Evolutionary conservation across 2,797 vertebrate species (phyloP).

Genomic region (Epinephelus awoara): DNA sequence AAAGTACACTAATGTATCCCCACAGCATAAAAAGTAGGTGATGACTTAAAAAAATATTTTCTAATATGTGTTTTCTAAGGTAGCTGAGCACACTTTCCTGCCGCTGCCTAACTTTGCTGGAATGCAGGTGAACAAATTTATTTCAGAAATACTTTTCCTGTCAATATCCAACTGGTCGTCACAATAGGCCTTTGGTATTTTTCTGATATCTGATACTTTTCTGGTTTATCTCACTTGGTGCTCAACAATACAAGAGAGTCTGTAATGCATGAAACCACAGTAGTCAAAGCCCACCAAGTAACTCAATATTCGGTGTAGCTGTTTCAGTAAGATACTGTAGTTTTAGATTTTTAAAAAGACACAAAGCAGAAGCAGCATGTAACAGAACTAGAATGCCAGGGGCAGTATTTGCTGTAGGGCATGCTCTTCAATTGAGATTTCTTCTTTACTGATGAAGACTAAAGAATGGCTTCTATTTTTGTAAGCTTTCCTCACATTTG

Average conservation of each 20-base stretch:
- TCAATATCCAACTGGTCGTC: background rate
- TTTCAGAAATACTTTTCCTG: no score
- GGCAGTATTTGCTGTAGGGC: slow-evolving; percentile 28
- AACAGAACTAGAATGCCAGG: slow-evolving; percentile 12
- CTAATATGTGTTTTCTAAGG: background rate
- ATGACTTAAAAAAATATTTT: background rate
- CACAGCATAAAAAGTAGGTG: background rate
- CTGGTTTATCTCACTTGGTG: background rate
- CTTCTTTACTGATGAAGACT: slow-evolving; percentile 14
- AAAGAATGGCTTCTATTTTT: slow-evolving; percentile 18
- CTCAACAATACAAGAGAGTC: background rate
- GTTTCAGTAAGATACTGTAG: slow-evolving; percentile 2
- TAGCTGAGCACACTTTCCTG: background rate
- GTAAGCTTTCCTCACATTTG: background rate
- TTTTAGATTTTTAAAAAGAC: slow-evolving; percentile 5
- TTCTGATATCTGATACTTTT: background rate
- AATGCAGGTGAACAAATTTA: background rate
- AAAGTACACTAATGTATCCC: background rate
- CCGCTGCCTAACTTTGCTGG: background rate
- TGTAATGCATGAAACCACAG: background rate
- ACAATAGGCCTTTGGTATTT: background rate
- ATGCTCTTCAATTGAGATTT: slow-evolving; percentile 33
- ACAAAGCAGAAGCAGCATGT: slow-evolving; percentile 13
- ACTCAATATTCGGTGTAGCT: slow-evolving; percentile 6
- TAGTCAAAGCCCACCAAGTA: background rate